Evolutionary conservation across 2,113 vertebrate species (phyloP), one percentile per base, ranked within the genome.

Genomic region (Hippopotamus amphibius): DNA sequence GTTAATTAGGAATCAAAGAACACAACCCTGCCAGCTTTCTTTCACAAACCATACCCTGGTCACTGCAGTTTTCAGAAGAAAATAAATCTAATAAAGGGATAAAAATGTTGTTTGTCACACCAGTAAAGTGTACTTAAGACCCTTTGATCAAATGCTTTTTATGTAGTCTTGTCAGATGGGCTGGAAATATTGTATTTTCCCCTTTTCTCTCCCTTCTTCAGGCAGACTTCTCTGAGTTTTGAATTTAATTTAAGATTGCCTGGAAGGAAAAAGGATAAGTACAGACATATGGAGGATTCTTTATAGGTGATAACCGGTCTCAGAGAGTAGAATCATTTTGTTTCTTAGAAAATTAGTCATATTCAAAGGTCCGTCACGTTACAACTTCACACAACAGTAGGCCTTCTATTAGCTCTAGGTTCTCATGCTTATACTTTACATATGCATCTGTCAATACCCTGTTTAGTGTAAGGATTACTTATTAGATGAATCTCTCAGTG

Each of bases 1-100:
- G 99, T 99, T 99, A 99, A 99, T 99, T 99, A 99, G 98, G 98
- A 99, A 99, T 98, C 98, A 99, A 99, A 99, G 99, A 99, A 99
- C 98, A 98, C 98, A 98, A 98, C 96, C 97, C 98, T 98, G 98
- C 98, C 98, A 98, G 98, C 95, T 98, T 98, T 98, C 98, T 99
- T 99, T 99, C 98, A 99, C 97, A 95, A 98, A 98, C 98, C 98
- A 98, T 98, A 98, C 98, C 98, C 97, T 98, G 97, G 98, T 98
- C 98, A 98, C 98, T 98, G 97, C 98, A 98, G 98, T 98, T 98
- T 99, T 98, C 96, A 98, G 97, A 98, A 98, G 97, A 98, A 99
- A 99, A 99, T 99, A 99, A 99, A 99, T 99, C 98, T 98, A 99
- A 98, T 99, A 99, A 99, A 99, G 97, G 98, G 98, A 99, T 98